Percentiles rank a stretch among this genome's conserved stretches.
Conservation (phyloP, 2,888 invertebrate species). For the Hyalella azteca region DNA sequence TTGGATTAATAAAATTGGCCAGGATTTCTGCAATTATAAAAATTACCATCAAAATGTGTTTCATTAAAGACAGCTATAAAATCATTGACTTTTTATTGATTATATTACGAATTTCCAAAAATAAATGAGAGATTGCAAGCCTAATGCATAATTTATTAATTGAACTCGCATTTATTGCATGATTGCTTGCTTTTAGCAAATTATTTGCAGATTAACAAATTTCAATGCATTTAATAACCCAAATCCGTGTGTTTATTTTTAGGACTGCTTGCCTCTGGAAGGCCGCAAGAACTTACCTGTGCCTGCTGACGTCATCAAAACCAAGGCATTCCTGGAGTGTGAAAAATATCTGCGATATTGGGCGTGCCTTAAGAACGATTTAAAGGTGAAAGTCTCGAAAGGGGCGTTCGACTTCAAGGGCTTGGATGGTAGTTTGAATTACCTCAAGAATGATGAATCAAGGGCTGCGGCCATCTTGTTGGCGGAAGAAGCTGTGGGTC, state of each 20-base stretch:
- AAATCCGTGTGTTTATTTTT: neutral
- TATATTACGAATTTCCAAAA: too few species aligned
- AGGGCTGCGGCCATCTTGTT: neutral
- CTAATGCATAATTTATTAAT: too few species aligned
- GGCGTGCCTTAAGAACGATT: neutral
- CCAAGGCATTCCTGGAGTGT: conserved; percentile 13
- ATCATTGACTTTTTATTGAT: too few species aligned
- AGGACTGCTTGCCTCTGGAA: conserved; percentile 1
- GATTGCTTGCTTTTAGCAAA: too few species aligned
- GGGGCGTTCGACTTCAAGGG: conserved; percentile 4
- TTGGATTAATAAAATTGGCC: too few species aligned
- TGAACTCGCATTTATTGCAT: too few species aligned
- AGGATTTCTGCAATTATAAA: too few species aligned
- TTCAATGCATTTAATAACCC: too few species aligned
- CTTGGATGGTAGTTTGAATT: neutral
- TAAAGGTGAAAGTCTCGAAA: neutral
- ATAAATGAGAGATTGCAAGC: too few species aligned
- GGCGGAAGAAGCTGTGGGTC: neutral
- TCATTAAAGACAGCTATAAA: too few species aligned
- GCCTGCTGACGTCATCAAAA: conserved; percentile 19
- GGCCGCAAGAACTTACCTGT: neutral
- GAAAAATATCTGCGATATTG: conserved; percentile 14
- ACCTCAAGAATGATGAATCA: neutral
- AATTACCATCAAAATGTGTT: too few species aligned
- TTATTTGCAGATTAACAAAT: too few species aligned